These are phyloP conservation scores for Lithophane leautieri DNA, from an alignment of 2,888 invertebrate species.

Conservation along the genomic window DNA sequence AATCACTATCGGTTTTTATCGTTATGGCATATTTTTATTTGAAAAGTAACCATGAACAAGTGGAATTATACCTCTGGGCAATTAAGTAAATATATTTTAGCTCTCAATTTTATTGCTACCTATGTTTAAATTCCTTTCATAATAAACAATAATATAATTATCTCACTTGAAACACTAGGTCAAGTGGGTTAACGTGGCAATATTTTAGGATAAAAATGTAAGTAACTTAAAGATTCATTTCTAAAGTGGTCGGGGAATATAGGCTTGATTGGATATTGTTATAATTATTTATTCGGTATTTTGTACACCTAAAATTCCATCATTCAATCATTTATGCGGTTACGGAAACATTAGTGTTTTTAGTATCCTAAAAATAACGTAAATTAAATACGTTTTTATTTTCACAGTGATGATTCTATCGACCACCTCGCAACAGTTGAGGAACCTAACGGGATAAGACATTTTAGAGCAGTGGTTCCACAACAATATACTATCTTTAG, in stretches of 20 bases:
- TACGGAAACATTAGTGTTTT: too few relatives aligned
- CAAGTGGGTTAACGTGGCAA: neutral
- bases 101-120: neutral
- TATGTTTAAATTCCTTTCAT: neutral
- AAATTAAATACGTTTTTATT: neutral
- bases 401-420: conserved; percentile 22
- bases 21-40: neutral
- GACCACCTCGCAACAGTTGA: neutral
- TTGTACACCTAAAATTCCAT: neutral
- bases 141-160: neutral
- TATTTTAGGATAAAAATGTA: neutral
- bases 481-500: conserved; percentile 52
- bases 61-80: neutral
- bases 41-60: neutral
- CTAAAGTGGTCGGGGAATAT: neutral
- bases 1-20: neutral
- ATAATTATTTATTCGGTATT: neutral
- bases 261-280: neutral
- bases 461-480: neutral
- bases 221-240: neutral
- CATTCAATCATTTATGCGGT: too few relatives aligned
- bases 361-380: too few relatives aligned
- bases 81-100: neutral
- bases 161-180: neutral
- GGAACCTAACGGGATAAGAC: conserved; percentile 4